Percentiles rank a stretch among this genome's conserved stretches.
Conservation (phyloP, 2,113 vertebrate genomes). For the Salvator merianae region DNA sequence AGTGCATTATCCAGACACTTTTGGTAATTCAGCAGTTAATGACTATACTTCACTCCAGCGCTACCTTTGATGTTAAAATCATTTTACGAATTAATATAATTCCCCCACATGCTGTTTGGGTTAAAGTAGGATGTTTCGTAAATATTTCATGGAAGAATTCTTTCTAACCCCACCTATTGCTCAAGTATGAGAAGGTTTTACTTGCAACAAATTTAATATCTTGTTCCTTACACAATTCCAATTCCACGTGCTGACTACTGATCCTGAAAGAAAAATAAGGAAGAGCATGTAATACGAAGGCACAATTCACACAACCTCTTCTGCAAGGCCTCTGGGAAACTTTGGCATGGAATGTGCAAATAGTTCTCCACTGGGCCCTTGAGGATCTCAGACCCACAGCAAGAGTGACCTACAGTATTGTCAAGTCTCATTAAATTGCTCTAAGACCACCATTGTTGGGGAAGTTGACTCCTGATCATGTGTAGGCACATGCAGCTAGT, state of each 20-base stretch:
- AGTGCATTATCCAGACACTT: constrained; percentile 69
- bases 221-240: constrained; percentile 69
- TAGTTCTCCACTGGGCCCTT: too few relatives aligned
- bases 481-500: too few relatives aligned
- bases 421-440: too few relatives aligned
- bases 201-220: constrained; percentile 68
- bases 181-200: constrained; percentile 72
- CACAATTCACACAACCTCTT: too few relatives aligned
- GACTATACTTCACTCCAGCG: constrained; percentile 64
- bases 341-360: too few relatives aligned
- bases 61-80: constrained; percentile 77
- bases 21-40: constrained; percentile 74
- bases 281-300: constrained; percentile 14
- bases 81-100: constrained; percentile 71
- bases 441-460: too few relatives aligned
- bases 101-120: constrained; percentile 63
- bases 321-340: too few relatives aligned
- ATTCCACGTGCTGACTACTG: constrained; percentile 54
- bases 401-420: too few relatives aligned
- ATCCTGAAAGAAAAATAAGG: constrained; percentile 69
- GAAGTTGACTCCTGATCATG: too few relatives aligned
- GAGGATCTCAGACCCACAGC: too few relatives aligned
- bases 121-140: constrained; percentile 73
- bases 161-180: constrained; percentile 64
- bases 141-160: constrained; percentile 79